Conservation (phyloP, 1,140 invertebrate genomes). For the Hycleus phaleratus region DNA sequence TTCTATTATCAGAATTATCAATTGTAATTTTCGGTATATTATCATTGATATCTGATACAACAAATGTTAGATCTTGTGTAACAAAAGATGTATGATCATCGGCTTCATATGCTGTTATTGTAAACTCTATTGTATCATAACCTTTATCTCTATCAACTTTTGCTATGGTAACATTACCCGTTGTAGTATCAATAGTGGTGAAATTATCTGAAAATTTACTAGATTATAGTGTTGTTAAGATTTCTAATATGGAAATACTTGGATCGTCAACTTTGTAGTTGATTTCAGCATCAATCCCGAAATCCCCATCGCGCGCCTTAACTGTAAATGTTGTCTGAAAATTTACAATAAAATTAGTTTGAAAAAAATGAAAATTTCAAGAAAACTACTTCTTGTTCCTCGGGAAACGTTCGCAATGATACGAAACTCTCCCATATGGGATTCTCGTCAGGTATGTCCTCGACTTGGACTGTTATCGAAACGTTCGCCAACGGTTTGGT, state of each 20-base stretch:
- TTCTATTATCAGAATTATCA: conserved; percentile 2
- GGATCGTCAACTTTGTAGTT: not conserved
- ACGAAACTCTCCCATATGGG: not conserved
- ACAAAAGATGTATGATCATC: not conserved
- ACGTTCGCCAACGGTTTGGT: not conserved
- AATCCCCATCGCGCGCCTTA: conserved; percentile 3
- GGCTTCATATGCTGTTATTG: conserved; percentile 1
- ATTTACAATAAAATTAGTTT: not conserved
- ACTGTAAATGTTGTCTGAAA: not conserved
- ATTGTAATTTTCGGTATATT: not conserved
- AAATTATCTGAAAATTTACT: not conserved
- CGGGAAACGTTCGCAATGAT: not conserved
- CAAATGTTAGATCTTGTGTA: not conserved
- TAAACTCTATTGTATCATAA: not conserved
- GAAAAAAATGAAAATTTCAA: not conserved
- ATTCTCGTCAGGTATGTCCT: not conserved
- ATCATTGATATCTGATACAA: conserved; percentile 1
- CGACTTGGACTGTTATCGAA: conserved; percentile 1
- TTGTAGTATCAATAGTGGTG: not conserved
- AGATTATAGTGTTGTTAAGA: not conserved
- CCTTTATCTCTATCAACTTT: not conserved
- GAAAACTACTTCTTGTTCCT: not conserved
- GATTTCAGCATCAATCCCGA: conserved; percentile 1
- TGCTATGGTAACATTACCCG: not conserved
- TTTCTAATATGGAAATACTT: conserved; percentile 1